Conservation (phyloP, 2,888 invertebrate genomes). For the Taenaris catops region DNA sequence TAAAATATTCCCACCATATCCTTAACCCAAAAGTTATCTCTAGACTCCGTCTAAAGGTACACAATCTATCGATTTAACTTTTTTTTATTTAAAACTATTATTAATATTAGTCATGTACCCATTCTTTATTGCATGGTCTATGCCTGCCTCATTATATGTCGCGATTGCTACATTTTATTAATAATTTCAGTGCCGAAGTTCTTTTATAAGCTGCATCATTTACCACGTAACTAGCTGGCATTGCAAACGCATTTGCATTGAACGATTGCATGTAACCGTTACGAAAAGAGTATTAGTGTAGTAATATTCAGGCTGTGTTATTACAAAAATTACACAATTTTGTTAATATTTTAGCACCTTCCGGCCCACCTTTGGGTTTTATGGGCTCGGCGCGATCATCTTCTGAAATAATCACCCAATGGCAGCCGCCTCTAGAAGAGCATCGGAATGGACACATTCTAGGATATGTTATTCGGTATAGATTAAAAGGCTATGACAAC, state of each 20-base stretch:
- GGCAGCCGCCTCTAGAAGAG: slow-evolving; percentile 97
- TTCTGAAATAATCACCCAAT: slow-evolving; percentile 97
- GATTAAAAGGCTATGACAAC: slow-evolving; percentile 94
- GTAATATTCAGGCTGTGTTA: too few species aligned
- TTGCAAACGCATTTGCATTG: slow-evolving; percentile 12
- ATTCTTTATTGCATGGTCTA: slow-evolving; percentile 14
- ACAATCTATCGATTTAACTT: too few species aligned
- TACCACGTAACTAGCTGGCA: slow-evolving; percentile 3
- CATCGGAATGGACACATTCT: slow-evolving; percentile 96
- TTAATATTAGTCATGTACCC: slow-evolving; percentile 10
- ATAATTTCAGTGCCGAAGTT: neutral
- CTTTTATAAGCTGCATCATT: neutral
- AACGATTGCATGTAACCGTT: neutral
- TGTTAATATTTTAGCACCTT: slow-evolving; percentile 86
- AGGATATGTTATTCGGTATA: slow-evolving; percentile 95
- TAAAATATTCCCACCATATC: too few species aligned
- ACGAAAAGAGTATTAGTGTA: too few species aligned
- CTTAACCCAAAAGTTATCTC: too few species aligned
- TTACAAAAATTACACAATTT: neutral
- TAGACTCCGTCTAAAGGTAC: too few species aligned
- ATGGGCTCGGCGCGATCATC: slow-evolving; percentile 96
- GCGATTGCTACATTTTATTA: slow-evolving; percentile 7
- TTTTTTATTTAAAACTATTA: too few species aligned
- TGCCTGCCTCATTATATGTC: slow-evolving; percentile 10
- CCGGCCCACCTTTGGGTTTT: slow-evolving; percentile 96